Percentiles rank a stretch among this genome's conserved stretches.
These are phyloP conservation scores for Dilophus febrilis DNA, from an alignment of 2,888 invertebrate genomes.

Conservation along the genomic window DNA sequence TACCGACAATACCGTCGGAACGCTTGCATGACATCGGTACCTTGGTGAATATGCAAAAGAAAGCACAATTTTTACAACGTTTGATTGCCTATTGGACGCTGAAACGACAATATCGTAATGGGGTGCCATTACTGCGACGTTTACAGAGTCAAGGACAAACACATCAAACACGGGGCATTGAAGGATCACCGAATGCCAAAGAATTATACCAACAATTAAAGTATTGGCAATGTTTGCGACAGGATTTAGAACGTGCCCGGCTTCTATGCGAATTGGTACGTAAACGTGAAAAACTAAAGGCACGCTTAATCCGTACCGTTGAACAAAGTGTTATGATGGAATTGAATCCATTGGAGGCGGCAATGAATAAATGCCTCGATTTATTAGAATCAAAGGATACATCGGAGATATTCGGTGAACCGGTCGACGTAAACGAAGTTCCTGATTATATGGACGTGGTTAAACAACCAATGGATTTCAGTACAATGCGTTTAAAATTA, in stretches of 20 bases:
- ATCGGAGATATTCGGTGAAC: slow-evolving; percentile 79
- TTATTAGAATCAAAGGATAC: slow-evolving; percentile 62
- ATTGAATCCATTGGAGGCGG: slow-evolving; percentile 65
- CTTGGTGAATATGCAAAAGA: slow-evolving; percentile 54
- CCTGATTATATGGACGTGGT: slow-evolving; percentile 82
- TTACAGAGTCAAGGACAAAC: slow-evolving; percentile 46
- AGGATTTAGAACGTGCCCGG: slow-evolving; percentile 82
- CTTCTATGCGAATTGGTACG: slow-evolving; percentile 86
- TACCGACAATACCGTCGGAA: slow-evolving; percentile 83
- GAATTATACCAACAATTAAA: slow-evolving; percentile 74
- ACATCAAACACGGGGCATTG: slow-evolving; percentile 37
- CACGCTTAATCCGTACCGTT: slow-evolving; percentile 63
- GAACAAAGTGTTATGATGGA: slow-evolving; percentile 67
- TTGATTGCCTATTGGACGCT: slow-evolving; percentile 94
- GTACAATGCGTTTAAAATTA: slow-evolving; percentile 68
- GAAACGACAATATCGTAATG: slow-evolving; percentile 86
- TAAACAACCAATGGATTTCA: slow-evolving; percentile 73
- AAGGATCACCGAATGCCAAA: slow-evolving; percentile 45
- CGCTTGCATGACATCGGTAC: slow-evolving; percentile 74
- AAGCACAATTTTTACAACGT: slow-evolving; percentile 72
- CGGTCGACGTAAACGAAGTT: slow-evolving; percentile 75
- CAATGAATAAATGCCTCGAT: slow-evolving; percentile 59
- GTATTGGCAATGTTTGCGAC: slow-evolving; percentile 85
- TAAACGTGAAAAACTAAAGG: slow-evolving; percentile 88
- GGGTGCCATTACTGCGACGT: slow-evolving; percentile 80